phyloP scores from a whole-genome alignment of 2,888 invertebrate species.

The Noctua pronuba region DNA sequence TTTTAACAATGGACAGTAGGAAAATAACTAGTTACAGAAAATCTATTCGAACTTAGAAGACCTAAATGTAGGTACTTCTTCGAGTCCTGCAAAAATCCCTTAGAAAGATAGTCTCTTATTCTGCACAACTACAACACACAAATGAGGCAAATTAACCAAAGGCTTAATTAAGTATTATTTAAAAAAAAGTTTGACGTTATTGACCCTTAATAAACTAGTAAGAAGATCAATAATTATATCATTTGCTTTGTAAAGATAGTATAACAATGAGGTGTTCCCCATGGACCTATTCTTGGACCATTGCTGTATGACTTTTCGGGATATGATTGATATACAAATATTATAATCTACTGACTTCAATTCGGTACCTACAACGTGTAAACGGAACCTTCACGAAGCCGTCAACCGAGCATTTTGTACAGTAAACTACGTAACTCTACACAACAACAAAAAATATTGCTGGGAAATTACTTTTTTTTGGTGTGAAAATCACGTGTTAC shows the following conservation, averaged over 20 bases:
- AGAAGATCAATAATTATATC: not conserved
- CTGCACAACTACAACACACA: not conserved
- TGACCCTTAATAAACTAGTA: not conserved
- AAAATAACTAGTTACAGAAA: not conserved
- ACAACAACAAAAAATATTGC: too few relatives aligned
- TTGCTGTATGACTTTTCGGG: not conserved
- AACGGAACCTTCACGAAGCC: too few relatives aligned
- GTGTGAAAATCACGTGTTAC: too few relatives aligned
- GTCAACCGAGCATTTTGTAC: too few relatives aligned
- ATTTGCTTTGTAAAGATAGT: too few relatives aligned
- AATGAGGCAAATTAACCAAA: too few relatives aligned
- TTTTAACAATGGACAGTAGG: not conserved
- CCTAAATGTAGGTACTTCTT: not conserved
- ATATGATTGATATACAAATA: not conserved
- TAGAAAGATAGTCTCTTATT: not conserved
- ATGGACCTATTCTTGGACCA: slow-evolving; percentile 14
- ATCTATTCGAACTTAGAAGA: not conserved
- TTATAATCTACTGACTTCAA: not conserved
- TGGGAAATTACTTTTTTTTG: too few relatives aligned
- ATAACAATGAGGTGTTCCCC: slow-evolving; percentile 3
- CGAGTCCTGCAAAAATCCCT: not conserved
- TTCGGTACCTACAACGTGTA: not conserved
- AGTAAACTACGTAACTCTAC: too few relatives aligned
- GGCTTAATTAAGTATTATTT: too few relatives aligned
- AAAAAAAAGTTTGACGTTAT: too few relatives aligned